Evolutionary conservation across 23 tunicate genomes (phyloP).

Genomic region (Trididemnum nubilum): DNA sequence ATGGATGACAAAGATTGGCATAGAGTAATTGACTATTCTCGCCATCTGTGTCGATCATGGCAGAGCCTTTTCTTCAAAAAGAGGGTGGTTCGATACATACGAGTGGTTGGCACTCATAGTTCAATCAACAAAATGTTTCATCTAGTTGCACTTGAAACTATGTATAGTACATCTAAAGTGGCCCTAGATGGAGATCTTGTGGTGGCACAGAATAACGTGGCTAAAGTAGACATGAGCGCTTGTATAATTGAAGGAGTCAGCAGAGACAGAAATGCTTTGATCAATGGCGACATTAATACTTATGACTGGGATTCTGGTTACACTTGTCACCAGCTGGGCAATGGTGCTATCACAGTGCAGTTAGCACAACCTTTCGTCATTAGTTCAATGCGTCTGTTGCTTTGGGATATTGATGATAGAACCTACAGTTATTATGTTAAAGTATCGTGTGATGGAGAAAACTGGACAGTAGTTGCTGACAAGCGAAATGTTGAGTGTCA

Average conservation of each 20-base stretch:
- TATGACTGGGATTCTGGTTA: slow-evolving; percentile 99
- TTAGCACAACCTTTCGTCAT: slow-evolving; percentile 82
- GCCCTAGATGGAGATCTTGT: slow-evolving; percentile 40
- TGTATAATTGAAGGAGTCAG: slow-evolving; percentile 98
- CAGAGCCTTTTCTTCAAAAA: slow-evolving; percentile 69
- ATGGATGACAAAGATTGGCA: slow-evolving; percentile 89
- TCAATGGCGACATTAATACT: slow-evolving; percentile 69
- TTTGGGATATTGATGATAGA: slow-evolving; percentile 94
- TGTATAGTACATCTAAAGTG: slow-evolving; percentile 54
- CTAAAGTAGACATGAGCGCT: slow-evolving; percentile 67
- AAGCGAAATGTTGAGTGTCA: slow-evolving; percentile 79
- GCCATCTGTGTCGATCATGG: slow-evolving; percentile 87
- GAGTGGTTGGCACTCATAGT: slow-evolving; percentile 91
- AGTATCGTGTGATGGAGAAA: slow-evolving; percentile 62
- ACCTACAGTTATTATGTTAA: slow-evolving; percentile 77
- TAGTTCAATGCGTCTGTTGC: slow-evolving; percentile 69
- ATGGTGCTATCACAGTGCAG: slow-evolving; percentile 81
- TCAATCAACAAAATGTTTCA: slow-evolving; percentile 88
- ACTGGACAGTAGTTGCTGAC: slow-evolving; percentile 73
- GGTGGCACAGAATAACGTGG: slow-evolving; percentile 72
- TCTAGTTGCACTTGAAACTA: slow-evolving; percentile 83
- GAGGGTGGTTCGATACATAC: slow-evolving; percentile 93
- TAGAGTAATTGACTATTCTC: slow-evolving; percentile 76
- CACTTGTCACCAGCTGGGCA: slow-evolving; percentile 94
- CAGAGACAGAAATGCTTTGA: slow-evolving; percentile 81